A percentile compares a stretch with the other conserved stretches of the same genome.
Evolutionary conservation across 2,888 invertebrate species (phyloP).

Genomic region (Pachydiplax longipennis): DNA sequence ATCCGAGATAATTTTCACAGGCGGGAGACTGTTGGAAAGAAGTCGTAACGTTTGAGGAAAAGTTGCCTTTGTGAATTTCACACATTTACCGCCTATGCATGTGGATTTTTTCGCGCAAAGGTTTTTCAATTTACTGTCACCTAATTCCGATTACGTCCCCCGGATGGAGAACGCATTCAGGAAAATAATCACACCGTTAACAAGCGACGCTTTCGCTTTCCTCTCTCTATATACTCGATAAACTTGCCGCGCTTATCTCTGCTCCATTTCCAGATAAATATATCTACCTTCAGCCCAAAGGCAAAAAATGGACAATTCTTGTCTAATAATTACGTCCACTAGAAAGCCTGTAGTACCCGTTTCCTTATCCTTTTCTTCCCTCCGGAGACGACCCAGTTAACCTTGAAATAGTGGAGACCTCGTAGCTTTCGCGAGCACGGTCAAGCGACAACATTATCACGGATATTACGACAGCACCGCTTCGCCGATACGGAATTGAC

Average conservation of each 20-base stretch:
- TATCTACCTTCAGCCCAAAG: neutral
- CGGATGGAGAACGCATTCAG: too few species aligned
- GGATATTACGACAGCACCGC: neutral
- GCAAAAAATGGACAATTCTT: neutral
- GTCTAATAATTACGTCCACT: neutral
- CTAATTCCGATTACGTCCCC: too few species aligned
- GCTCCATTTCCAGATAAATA: neutral
- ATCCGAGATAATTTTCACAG: too few species aligned
- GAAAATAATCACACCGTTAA: too few species aligned
- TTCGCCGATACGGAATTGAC: neutral
- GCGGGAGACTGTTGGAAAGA: too few species aligned
- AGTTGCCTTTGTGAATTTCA: too few species aligned
- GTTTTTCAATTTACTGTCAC: too few species aligned
- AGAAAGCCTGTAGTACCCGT: neutral
- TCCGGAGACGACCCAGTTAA: neutral
- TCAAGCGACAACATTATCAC: neutral
- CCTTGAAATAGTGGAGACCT: neutral
- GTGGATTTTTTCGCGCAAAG: too few species aligned
- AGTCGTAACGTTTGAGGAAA: too few species aligned
- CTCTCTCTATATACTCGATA: neutral
- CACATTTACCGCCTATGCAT: too few species aligned
- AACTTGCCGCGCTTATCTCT: neutral
- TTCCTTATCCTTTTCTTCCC: neutral
- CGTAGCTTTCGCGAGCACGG: neutral
- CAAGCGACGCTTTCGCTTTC: neutral